Conservation (phyloP, 2,113 vertebrate species). For the human region DNA sequence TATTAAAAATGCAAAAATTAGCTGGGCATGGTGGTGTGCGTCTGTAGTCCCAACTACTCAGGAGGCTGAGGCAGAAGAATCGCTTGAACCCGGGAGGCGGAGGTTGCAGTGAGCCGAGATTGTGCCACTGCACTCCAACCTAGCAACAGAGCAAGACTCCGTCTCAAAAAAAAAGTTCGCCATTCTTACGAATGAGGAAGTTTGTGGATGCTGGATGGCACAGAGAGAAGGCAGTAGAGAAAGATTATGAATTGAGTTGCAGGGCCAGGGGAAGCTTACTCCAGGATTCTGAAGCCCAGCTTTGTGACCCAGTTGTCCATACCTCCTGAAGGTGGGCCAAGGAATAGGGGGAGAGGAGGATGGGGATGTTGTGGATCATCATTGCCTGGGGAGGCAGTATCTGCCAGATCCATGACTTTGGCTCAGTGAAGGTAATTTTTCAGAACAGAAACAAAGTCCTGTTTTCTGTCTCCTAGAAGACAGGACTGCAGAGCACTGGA, state of each 20-base stretch:
- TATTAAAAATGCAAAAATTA: too few relatives aligned
- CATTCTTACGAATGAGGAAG: neutral
- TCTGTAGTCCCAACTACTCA: too few relatives aligned
- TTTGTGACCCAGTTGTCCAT: neutral
- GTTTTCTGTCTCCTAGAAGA: neutral
- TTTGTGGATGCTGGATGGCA: neutral
- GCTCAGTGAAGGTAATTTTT: neutral
- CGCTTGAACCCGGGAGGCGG: too few relatives aligned
- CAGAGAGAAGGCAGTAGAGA: neutral
- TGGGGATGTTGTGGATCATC: neutral
- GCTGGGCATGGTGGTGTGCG: too few relatives aligned
- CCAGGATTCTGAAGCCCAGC: neutral
- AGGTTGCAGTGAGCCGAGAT: too few relatives aligned
- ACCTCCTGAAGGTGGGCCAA: neutral
- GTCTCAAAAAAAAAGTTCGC: neutral
- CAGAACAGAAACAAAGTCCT: too few relatives aligned
- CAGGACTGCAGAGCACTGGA: accelerated
- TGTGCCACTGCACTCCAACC: too few relatives aligned
- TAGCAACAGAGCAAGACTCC: too few relatives aligned
- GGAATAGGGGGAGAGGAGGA: neutral
- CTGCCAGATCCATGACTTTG: neutral
- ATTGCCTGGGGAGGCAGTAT: neutral
- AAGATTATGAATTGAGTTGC: neutral
- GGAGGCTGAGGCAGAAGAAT: too few relatives aligned
- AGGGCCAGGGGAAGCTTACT: neutral